Evolutionary conservation across 2,888 invertebrate genomes (phyloP).

Genomic region (Orthosia cruda): DNA sequence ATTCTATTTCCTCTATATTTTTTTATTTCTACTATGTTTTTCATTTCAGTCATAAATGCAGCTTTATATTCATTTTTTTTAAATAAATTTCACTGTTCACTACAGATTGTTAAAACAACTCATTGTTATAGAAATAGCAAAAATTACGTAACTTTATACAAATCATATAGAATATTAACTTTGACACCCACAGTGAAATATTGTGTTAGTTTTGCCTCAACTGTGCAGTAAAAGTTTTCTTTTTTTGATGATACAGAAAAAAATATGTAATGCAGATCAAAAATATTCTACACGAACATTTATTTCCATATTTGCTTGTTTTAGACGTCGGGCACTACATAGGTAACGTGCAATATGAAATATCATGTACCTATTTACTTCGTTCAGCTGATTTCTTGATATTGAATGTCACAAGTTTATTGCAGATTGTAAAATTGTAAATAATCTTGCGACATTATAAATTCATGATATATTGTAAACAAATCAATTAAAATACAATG

Average conservation of each 20-base stretch:
- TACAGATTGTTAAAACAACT: background rate
- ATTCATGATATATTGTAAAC: too few species aligned
- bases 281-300: constrained; percentile 8
- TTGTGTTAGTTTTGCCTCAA: constrained; percentile 24
- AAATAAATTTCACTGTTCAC: background rate
- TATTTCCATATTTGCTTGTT: background rate
- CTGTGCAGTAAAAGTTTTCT: constrained; percentile 8
- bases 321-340: background rate
- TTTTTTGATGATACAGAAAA: background rate
- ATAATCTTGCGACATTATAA: too few species aligned
- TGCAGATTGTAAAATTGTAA: too few species aligned
- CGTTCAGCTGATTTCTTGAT: too few species aligned
- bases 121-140: constrained; percentile 4
- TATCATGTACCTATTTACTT: too few species aligned
- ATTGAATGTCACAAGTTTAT: too few species aligned
- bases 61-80: background rate
- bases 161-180: constrained; percentile 36
- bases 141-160: constrained; percentile 24
- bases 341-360: background rate
- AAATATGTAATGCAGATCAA: background rate
- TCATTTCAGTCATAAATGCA: background rate
- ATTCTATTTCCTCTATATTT: background rate
- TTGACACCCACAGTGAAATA: constrained; percentile 44
- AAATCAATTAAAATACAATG: too few species aligned
- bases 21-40: background rate